These are phyloP conservation scores for Noctua pronuba DNA, from an alignment of 2,888 invertebrate species.

Conservation along the genomic window DNA sequence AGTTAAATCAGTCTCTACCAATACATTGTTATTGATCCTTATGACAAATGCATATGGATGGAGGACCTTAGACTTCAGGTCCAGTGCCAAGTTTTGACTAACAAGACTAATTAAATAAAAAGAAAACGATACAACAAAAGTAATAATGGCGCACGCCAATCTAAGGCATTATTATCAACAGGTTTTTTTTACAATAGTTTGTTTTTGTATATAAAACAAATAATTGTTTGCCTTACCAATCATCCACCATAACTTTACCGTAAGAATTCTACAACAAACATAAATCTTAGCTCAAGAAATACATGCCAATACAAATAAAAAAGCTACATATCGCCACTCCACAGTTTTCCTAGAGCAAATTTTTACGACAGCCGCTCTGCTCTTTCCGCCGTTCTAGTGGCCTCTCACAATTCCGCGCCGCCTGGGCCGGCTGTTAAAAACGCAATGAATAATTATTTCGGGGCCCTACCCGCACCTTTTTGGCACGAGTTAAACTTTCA, in stretches of 20 bases:
- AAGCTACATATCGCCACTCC: conserved; percentile 70
- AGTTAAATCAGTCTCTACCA: background rate
- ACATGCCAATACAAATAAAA: background rate
- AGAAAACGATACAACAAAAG: background rate
- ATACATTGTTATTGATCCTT: background rate
- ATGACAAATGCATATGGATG: background rate
- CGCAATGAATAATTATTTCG: conserved; percentile 89
- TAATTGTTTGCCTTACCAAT: too few relatives aligned
- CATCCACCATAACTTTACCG: background rate
- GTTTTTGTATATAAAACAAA: background rate
- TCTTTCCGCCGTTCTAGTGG: conserved; percentile 79
- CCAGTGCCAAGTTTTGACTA: background rate
- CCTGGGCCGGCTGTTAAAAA: conserved; percentile 87
- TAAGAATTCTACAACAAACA: background rate
- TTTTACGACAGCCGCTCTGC: conserved; percentile 87
- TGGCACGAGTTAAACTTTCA: conserved; percentile 60
- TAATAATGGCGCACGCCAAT: too few relatives aligned
- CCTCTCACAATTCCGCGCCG: conserved; percentile 86
- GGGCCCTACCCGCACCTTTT: conserved; percentile 61
- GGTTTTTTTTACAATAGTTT: background rate
- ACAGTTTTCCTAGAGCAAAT: conserved; percentile 74
- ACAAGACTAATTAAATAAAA: background rate
- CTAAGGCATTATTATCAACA: background rate
- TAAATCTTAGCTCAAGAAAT: background rate
- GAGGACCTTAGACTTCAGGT: background rate